Conservation (phyloP, 2,113 vertebrate species). For the Melanostigma gelatinosum region DNA sequence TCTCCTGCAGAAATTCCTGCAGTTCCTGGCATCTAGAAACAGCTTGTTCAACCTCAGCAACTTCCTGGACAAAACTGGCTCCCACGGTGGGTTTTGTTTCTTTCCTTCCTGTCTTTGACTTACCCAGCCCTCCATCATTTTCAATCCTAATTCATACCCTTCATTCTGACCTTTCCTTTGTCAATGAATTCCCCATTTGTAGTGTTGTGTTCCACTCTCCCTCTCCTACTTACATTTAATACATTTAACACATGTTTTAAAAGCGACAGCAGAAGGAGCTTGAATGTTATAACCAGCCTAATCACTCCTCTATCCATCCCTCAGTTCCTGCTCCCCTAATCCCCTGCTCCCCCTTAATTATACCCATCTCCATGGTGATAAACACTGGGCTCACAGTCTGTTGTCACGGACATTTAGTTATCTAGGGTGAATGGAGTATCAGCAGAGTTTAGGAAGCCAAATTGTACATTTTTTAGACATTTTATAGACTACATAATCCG, state of each 20-base stretch:
- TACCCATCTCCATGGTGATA: slow-evolving; percentile 49
- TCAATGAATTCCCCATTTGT: neutral
- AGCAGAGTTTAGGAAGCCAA: neutral
- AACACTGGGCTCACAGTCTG: slow-evolving; percentile 36
- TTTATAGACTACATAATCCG: neutral
- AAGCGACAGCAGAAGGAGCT: slow-evolving; percentile 1
- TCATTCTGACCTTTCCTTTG: neutral
- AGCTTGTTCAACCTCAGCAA: slow-evolving; percentile 99
- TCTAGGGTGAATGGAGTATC: neutral
- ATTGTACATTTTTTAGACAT: neutral
- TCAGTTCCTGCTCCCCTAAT: neutral
- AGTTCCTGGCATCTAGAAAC: slow-evolving; percentile 98
- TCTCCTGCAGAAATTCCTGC: slow-evolving; percentile 91
- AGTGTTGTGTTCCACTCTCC: neutral
- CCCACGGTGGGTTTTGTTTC: slow-evolving; percentile 88
- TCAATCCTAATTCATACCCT: no score
- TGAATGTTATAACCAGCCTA: neutral
- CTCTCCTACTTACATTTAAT: neutral
- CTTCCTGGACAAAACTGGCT: slow-evolving; percentile 99
- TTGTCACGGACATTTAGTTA: slow-evolving; percentile 27
- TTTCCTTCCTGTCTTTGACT: neutral
- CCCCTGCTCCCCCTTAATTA: slow-evolving; percentile 25
- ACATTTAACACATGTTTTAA: neutral
- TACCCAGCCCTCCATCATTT: neutral
- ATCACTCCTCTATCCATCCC: neutral